phyloP scores from a whole-genome alignment of 2,797 vertebrate species.

The Artibeus jamaicensis region DNA sequence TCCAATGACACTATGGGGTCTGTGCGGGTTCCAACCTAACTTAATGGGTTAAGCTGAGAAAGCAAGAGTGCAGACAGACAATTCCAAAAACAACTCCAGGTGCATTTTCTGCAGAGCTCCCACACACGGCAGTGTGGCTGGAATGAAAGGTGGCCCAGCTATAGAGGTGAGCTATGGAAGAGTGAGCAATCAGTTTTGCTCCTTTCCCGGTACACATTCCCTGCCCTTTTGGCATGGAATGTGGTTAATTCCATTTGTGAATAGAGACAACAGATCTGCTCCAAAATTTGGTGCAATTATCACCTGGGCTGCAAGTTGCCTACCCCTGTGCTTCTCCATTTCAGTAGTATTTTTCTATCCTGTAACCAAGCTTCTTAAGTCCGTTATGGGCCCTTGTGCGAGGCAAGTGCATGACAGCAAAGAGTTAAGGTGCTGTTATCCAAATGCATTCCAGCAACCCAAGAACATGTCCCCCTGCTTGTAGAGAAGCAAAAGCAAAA shows the following conservation, averaged over 20 bases:
- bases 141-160: background rate
- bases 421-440: constrained; percentile 29
- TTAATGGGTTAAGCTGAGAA: background rate
- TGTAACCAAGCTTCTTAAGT: background rate
- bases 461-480: constrained; percentile 19
- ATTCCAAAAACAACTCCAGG: background rate
- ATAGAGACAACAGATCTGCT: constrained; percentile 53
- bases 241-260: constrained; percentile 62
- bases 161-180: background rate
- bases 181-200: background rate
- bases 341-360: constrained; percentile 30
- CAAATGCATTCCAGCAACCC: constrained; percentile 29
- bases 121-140: background rate
- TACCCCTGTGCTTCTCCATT: constrained; percentile 17
- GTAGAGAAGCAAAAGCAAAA: constrained; percentile 52
- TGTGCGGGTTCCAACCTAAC: background rate
- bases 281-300: constrained; percentile 56
- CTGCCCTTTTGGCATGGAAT: constrained; percentile 29
- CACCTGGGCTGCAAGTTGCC: constrained; percentile 51
- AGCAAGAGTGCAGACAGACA: background rate
- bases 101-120: background rate
- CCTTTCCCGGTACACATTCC: background rate
- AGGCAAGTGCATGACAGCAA: background rate
- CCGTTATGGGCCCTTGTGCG: background rate
- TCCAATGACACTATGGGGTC: too few species aligned